phyloP scores from a whole-genome alignment of 2,888 invertebrate genomes.

The Conistra vaccinii region DNA sequence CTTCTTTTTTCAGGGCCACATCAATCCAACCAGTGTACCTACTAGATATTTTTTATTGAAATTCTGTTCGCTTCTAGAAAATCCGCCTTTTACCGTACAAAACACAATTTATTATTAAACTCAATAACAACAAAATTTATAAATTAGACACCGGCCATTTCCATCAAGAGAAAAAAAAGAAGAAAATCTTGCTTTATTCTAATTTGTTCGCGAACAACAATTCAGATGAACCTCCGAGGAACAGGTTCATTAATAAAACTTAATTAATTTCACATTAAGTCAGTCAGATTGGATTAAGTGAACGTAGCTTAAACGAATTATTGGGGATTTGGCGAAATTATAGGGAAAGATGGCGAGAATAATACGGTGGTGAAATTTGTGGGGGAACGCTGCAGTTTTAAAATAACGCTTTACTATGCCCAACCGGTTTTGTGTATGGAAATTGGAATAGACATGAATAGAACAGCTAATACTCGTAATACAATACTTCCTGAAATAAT shows the following conservation, averaged over 20 bases:
- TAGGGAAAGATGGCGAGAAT: slow-evolving; percentile 73
- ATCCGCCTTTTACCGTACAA: no score
- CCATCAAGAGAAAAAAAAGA: slow-evolving; percentile 6
- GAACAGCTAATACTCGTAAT: not conserved
- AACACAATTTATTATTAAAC: not conserved
- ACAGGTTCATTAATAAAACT: slow-evolving; percentile 85
- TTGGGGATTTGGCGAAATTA: slow-evolving; percentile 85
- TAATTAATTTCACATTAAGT: slow-evolving; percentile 87
- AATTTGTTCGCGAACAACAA: slow-evolving; percentile 61
- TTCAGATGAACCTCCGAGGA: slow-evolving; percentile 58
- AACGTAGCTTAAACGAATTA: slow-evolving; percentile 86
- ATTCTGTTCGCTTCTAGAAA: no score
- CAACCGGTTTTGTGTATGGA: not conserved
- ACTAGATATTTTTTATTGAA: no score
- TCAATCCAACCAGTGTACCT: no score
- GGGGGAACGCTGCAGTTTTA: not conserved
- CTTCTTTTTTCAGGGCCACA: no score
- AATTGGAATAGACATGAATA: not conserved
- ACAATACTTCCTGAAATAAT: not conserved
- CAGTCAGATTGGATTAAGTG: slow-evolving; percentile 84
- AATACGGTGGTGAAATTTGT: slow-evolving; percentile 58
- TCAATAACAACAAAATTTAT: slow-evolving; percentile 12
- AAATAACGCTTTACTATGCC: not conserved
- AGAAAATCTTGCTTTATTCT: slow-evolving; percentile 30
- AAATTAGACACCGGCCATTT: slow-evolving; percentile 25